Conservation (phyloP, 2,888 invertebrate genomes). For the Ellobium chinense region DNA sequence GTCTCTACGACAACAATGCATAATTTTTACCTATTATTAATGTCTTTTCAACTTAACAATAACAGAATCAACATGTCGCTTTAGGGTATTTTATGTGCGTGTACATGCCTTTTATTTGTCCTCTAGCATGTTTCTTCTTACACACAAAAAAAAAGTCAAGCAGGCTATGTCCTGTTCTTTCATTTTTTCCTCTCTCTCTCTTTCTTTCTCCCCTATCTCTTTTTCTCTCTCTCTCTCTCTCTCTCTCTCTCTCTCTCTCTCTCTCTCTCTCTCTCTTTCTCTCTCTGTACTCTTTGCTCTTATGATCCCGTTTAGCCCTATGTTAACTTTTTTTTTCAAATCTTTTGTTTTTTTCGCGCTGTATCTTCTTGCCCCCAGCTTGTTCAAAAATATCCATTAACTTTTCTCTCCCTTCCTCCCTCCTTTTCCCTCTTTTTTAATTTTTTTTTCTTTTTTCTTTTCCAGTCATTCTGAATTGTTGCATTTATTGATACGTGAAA, state of each 20-base stretch:
- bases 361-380: neutral
- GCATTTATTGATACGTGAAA: no score
- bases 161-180: neutral
- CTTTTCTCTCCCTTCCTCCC: neutral
- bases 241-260: neutral
- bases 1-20: no score
- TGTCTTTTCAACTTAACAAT: no score
- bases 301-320: neutral
- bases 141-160: no score
- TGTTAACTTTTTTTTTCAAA: conserved; percentile 4
- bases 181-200: neutral
- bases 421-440: neutral
- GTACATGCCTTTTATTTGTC: no score
- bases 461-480: no score
- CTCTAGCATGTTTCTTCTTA: no score
- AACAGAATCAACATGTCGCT: no score
- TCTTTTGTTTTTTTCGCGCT: neutral
- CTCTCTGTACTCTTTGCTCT: neutral
- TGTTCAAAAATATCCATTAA: neutral
- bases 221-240: neutral
- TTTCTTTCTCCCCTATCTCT: neutral
- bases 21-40: no score
- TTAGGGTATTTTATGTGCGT: no score
- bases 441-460: no score
- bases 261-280: neutral